Conservation (phyloP, 1,140 invertebrate genomes). For the Tyrophagus putrescentiae region DNA sequence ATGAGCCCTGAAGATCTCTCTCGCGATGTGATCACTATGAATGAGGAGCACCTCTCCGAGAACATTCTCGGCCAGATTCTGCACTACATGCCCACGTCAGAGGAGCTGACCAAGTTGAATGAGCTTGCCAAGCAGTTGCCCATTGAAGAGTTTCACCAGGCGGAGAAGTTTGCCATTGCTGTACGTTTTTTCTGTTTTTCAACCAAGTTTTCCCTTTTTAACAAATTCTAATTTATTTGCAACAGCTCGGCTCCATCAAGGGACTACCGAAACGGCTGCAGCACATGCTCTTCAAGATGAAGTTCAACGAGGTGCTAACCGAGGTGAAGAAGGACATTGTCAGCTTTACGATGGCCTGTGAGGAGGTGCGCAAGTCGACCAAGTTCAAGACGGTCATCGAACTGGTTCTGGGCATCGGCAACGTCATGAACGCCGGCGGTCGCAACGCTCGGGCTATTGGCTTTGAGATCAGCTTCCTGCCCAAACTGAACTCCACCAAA, state of each 20-base stretch:
- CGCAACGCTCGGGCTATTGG: constrained; percentile 82
- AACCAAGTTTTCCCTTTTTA: too few species aligned
- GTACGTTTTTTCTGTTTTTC: constrained; percentile 42
- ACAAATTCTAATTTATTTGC: constrained; percentile 11
- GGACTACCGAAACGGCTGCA: constrained; percentile 67
- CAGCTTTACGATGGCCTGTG: constrained; percentile 80
- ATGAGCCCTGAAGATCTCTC: constrained; percentile 71
- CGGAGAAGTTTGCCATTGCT: constrained; percentile 86
- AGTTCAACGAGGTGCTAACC: constrained; percentile 59
- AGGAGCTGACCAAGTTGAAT: constrained; percentile 66
- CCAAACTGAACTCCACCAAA: constrained; percentile 74
- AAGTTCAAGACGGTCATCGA: constrained; percentile 82
- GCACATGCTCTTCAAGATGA: constrained; percentile 76
- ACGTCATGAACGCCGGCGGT: constrained; percentile 45
- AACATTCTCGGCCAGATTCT: constrained; percentile 33
- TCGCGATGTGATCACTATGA: constrained; percentile 63
- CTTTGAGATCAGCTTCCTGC: constrained; percentile 89
- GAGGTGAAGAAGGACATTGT: constrained; percentile 93
- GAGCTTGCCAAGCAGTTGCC: constrained; percentile 53
- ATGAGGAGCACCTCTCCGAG: constrained; percentile 62
- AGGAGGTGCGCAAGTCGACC: constrained; percentile 73
- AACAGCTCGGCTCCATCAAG: constrained; percentile 65
- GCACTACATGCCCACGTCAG: constrained; percentile 71
- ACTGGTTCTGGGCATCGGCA: constrained; percentile 54
- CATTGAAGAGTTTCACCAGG: constrained; percentile 69